These are phyloP conservation scores for Cassiopea andromeda DNA, from an alignment of 30 jellyfish, hydroid and myxozoan species.

Conservation along the genomic window DNA sequence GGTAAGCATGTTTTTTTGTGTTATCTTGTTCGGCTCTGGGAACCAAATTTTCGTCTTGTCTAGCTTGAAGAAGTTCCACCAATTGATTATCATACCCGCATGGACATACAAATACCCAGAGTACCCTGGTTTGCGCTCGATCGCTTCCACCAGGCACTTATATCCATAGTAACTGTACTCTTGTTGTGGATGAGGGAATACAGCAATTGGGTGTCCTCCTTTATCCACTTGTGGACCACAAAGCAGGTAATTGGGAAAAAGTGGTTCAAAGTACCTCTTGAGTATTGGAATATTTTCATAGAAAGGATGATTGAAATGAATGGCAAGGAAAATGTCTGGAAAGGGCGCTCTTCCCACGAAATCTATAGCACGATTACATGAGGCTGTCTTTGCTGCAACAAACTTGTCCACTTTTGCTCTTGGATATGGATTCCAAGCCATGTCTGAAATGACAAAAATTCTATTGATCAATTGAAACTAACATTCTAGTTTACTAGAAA, in stretches of 20 bases:
- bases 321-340: conserved; percentile 51
- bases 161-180: conserved; percentile 77
- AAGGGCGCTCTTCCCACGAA: conserved; percentile 21
- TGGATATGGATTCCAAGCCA: no score
- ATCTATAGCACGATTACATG: neutral
- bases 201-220: conserved; percentile 9
- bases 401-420: no score
- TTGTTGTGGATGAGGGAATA: neutral
- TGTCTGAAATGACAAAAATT: no score
- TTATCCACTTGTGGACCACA: conserved; percentile 72
- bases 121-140: conserved; percentile 51
- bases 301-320: conserved; percentile 73
- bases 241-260: conserved; percentile 50
- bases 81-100: conserved; percentile 74
- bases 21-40: neutral
- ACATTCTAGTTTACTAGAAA: no score
- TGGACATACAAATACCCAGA: conserved; percentile 66
- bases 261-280: conserved; percentile 19
- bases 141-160: conserved; percentile 69
- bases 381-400: neutral
- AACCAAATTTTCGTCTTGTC: conserved; percentile 64
- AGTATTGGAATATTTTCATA: conserved; percentile 45
- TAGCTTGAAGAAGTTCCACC: conserved; percentile 73
- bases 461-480: no score
- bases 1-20: neutral